Conservation (phyloP, 2,113 vertebrate species). For the Xiphorhynchus elegans region DNA sequence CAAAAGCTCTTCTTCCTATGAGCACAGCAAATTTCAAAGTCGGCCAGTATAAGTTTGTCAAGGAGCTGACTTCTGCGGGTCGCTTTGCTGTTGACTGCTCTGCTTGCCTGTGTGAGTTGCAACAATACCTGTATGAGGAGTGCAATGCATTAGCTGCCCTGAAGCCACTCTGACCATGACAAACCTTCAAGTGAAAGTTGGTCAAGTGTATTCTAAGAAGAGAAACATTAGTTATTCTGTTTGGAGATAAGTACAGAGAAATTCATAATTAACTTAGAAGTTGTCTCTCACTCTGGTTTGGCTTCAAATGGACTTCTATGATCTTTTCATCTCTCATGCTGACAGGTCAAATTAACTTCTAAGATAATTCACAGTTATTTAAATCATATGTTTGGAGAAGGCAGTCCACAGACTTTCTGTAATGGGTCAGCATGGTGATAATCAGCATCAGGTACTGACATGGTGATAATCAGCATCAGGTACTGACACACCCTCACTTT, state of each 20-base stretch:
- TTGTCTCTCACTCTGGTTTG: neutral
- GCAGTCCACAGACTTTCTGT: neutral
- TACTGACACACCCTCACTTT: neutral
- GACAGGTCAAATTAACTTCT: neutral
- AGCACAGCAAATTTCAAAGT: neutral
- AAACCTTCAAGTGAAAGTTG: neutral
- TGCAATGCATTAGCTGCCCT: neutral
- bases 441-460: neutral
- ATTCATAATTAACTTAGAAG: neutral
- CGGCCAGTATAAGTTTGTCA: neutral
- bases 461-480: neutral
- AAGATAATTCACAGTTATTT: neutral
- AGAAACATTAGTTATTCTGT: conserved; percentile 5
- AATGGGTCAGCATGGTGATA: neutral
- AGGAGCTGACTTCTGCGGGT: neutral
- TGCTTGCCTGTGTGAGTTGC: neutral
- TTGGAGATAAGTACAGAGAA: neutral
- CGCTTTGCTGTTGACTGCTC: neutral
- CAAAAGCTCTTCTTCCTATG: neutral
- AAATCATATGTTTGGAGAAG: neutral
- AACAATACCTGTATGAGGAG: neutral
- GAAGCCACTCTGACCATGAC: neutral
- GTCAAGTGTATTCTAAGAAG: neutral
- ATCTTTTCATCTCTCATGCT: neutral
- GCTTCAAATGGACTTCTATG: neutral